These are phyloP conservation scores for Pseudopipra pipra DNA, from an alignment of 2,113 vertebrate species.

Conservation along the genomic window DNA sequence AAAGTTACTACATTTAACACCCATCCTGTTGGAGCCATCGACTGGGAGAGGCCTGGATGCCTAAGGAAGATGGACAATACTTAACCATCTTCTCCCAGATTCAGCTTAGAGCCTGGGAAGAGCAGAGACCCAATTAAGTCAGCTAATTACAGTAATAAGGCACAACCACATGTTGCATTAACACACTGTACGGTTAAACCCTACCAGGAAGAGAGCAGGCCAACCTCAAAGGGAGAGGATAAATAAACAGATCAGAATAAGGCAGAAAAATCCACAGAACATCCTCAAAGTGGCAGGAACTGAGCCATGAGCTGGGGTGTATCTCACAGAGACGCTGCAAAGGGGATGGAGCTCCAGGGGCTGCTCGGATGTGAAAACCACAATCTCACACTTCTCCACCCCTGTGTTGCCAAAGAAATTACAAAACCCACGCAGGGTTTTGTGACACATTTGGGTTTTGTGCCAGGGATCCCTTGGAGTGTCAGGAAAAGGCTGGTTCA, in stretches of 20 bases:
- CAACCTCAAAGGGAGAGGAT: background rate
- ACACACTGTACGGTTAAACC: background rate
- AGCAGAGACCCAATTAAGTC: background rate
- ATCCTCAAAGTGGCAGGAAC: background rate
- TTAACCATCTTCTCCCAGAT: background rate
- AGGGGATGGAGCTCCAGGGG: background rate
- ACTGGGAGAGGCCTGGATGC: background rate
- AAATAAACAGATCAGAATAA: background rate
- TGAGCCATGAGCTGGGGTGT: background rate
- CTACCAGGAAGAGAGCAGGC: background rate
- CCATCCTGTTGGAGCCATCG: background rate
- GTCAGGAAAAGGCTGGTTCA: background rate
- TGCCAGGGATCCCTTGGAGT: background rate
- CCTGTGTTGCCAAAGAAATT: rapidly evolving
- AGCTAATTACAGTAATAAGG: background rate
- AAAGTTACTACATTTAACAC: background rate
- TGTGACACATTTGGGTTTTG: background rate
- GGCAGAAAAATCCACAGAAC: rapidly evolving
- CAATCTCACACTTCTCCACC: background rate
- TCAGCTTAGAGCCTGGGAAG: background rate
- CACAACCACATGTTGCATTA: rapidly evolving
- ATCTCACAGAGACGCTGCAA: background rate
- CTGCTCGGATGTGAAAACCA: background rate
- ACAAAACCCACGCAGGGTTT: background rate
- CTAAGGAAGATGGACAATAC: background rate